A percentile compares a stretch with the other conserved stretches of the same genome.
phyloP scores from a whole-genome alignment of 2,113 vertebrate genomes.

The Scophthalmus maximus region DNA sequence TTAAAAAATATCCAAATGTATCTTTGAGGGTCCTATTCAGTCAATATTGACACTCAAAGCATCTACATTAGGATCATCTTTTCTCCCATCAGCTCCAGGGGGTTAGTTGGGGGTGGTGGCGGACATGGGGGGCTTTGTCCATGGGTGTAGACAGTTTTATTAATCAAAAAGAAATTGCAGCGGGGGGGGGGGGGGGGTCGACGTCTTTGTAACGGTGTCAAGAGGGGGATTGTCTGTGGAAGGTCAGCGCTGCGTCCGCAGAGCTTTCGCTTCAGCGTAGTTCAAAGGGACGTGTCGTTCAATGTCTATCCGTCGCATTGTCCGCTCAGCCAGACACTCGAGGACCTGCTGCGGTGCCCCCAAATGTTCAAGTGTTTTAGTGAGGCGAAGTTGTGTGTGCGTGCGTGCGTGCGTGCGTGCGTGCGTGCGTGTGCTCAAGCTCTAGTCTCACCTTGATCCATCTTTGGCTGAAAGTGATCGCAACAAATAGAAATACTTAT shows the following conservation, averaged over 20 bases:
- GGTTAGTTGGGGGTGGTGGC: conserved; percentile 59
- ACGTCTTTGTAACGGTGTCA: conserved; percentile 79
- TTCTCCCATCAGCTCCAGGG: conserved; percentile 72
- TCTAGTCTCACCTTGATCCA: not conserved
- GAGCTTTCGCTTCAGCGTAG: conserved; percentile 67
- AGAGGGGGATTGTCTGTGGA: conserved; percentile 73
- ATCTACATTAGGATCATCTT: conserved; percentile 78
- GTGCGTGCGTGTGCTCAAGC: conserved; percentile 18
- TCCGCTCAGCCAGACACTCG: conserved; percentile 61
- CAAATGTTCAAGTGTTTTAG: conserved; percentile 42
- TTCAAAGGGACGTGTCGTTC: conserved; percentile 77
- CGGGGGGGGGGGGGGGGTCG: conserved; percentile 36
- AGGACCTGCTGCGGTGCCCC: conserved; percentile 21
- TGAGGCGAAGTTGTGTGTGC: conserved; percentile 9
- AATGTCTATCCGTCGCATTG: conserved; percentile 71
- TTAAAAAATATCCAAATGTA: too few species aligned
- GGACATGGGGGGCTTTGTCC: conserved; percentile 68
- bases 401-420: too few species aligned
- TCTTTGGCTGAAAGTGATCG: conserved; percentile 5
- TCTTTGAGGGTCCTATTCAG: conserved; percentile 74
- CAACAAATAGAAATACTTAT: not conserved
- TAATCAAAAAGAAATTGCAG: conserved; percentile 77
- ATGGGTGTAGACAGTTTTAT: conserved; percentile 66
- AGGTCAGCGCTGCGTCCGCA: conserved; percentile 63
- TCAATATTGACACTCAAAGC: conserved; percentile 64